Evolutionary conservation across 2,113 vertebrate species (phyloP).

Genomic region (Chascanopsetta lugubris): DNA sequence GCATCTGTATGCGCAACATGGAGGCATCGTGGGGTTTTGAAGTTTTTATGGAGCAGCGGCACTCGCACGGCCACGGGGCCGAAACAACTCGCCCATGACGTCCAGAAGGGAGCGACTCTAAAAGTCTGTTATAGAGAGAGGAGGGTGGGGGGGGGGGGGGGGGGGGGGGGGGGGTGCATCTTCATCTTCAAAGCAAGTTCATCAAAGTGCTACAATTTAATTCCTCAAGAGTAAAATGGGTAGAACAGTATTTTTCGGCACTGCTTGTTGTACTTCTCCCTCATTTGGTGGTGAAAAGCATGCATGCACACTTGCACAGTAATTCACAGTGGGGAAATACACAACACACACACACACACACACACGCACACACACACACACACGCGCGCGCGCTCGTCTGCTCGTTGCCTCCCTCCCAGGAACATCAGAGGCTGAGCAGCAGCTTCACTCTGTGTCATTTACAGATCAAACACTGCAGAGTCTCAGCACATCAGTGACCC

Average conservation of each 20-base stretch:
- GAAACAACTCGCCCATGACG: conserved; percentile 63
- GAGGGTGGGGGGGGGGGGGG: conserved; percentile 40
- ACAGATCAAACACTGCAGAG: conserved; percentile 70
- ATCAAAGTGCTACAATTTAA: conserved; percentile 66
- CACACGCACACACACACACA: conserved; percentile 4
- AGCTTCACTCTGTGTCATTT: conserved; percentile 62
- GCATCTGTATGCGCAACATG: conserved; percentile 56
- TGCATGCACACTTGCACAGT: conserved; percentile 10
- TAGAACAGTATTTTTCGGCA: conserved; percentile 59
- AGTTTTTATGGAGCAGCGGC: conserved; percentile 60
- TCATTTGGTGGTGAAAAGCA: conserved; percentile 17
- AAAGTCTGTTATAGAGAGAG: conserved; percentile 57
- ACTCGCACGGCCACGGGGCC: conserved; percentile 54
- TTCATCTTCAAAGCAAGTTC: conserved; percentile 69
- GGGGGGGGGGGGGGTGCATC: conserved; percentile 41
- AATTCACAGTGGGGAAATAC: conserved; percentile 5
- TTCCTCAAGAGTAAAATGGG: conserved; percentile 62
- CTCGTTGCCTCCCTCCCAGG: conserved; percentile 40
- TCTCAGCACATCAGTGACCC: conserved; percentile 60
- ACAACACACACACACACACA: conserved; percentile 2
- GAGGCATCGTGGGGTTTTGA: conserved; percentile 53
- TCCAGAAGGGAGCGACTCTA: conserved; percentile 59
- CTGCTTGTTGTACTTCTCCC: conserved; percentile 18
- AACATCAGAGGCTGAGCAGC: conserved; percentile 60
- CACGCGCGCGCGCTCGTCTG: conserved; percentile 36